Base-by-base conservation (phyloP, 2,113 vertebrate species). In the Pantherophis guttatus region DNA sequence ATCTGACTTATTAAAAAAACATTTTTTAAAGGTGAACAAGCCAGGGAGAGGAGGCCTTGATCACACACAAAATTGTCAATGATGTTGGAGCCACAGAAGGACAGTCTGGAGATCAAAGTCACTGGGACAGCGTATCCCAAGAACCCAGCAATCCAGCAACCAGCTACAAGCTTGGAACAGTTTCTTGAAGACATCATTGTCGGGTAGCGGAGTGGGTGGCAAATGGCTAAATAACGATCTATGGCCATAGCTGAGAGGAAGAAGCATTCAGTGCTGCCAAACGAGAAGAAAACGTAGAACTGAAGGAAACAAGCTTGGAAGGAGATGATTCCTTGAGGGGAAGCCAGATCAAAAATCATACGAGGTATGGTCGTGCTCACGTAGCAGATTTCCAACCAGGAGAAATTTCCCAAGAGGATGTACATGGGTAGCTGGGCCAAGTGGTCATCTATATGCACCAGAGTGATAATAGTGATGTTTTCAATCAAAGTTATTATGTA, bases 231-330 rank as follows among this genome's bases (percentile, higher is more conserved):
- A 0, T 19, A 75, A 13, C n/a, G n/a, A 75, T 75, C 70, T 5
- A 33, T 7, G 0, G 70, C 70, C 70, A 9, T 96, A 1, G 94
- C 0, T 23, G 95, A 91, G 19, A 97, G 94, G 70, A 96, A 94
- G 62, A 97, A 96, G 58, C 92, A 96, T 81, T 97, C 97, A 15
- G 95, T 89, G 54, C 88, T 93, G 0, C 95, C 95, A 85, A 96
- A 58, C 50, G 96, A 96, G 87, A 96, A 96, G 91, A 96, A 97
- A 52, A 96, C 92, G 24, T 96, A 97, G 65, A 97, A 97, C 75
- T 97, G 97, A 11, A 96, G 90, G 88, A 97, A 95, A 91, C 96
- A 97, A 0, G 87, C 90, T 0, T 29, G 62, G 91, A 96, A 95
- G 17, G 95, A 95, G 59, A 97, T 94, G 53, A 91, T 70, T 57